Evolutionary conservation across 2,888 invertebrate species (phyloP), one percentile per base, ranked within the genome.

Genomic region (Molorchus minor): DNA sequence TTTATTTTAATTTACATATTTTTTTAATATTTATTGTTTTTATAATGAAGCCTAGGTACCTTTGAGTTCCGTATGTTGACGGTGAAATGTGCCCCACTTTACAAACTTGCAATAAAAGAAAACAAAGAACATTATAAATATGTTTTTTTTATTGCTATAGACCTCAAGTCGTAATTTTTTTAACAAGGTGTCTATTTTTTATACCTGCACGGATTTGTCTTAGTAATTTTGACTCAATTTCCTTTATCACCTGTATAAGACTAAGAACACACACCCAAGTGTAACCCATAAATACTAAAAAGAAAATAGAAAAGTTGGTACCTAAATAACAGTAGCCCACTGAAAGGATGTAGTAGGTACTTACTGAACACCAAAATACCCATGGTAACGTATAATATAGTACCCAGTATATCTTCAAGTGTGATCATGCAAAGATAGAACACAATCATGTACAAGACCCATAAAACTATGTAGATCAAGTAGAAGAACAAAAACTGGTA

Each of bases 41-140:
- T n/a, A n/a, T n/a, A n/a, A n/a, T n/a, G n/a, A n/a, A n/a, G n/a
- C n/a, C n/a, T n/a, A n/a, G n/a, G 25, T 25, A 25, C 25, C 4
- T 25, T 25, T 25, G n/a, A n/a, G n/a, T n/a, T n/a, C n/a, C n/a
- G n/a, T 16, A 35, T 17, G 36, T 13, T 16, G 46, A 30, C 19
- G 19, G 36, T 25, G 35, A 21, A 38, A 38, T 40, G 49, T 49
- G 10, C 47, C 25, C 38, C 38, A 13, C 38, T 49, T 49, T 33
- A 33, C 7, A 35, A 35, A 38, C 36, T 49, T 33, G 49, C 49
- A 49, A 49, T 49, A 49, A 49, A 49, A 20, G 17, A 38, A 49
- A 25, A 38, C 17, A 13, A 13, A 49, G 29, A 49, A 38, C 10
- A 40, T 38, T 49, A 25, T 49, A 45, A 17, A 45, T 45, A 12